Base-by-base conservation (phyloP, 2,888 invertebrate species). In the Acanthosepion pharaonis region DNA sequence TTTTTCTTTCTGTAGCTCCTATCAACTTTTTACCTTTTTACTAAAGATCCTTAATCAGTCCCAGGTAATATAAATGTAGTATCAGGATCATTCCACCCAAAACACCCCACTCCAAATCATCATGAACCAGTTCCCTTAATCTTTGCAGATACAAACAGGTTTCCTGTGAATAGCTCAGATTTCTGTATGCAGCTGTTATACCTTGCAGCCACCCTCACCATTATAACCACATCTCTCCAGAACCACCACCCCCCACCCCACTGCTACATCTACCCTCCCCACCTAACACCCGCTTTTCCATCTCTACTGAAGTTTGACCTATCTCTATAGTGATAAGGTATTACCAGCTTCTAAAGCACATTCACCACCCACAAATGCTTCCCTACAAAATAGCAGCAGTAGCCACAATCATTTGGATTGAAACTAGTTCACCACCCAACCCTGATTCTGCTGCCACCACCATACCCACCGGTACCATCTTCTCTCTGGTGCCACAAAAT, bases 131-230 rank as follows among this genome's bases (percentile, higher is more conserved):
- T 59, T 11, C 28, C 55, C 53, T 28, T 25, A n/a, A 78, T 6
- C n/a, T 78, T 78, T 78, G 78, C 78, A 78, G 28, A 78, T 78
- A 78, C 78, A n/a, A 78, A 78, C 78, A 78, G 78, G 78, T 78
- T 78, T 78, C 78, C 78, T 78, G 78, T 33, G 78, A 78, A n/a
- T n/a, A n/a, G 78, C n/a, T 78, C 78, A 78, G n/a, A 78, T 78
- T 78, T 78, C 78, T 78, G 78, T n/a, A 78, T 33, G 78, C 78
- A 78, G 33, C 78, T 78, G 78, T 78, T 78, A n/a, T 78, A 78
- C 78, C 78, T 78, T 78, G 78, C 78, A 78, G 78, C 78, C 78
- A 78, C 78, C 78, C 78, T 78, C 78, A 78, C 78, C 78, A 78
- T 78, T 78, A 78, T 78, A n/a, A 3, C n/a, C 78, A 78, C 15